These are phyloP conservation scores for Mastigias papua DNA, from an alignment of 30 jellyfish, hydroid and myxozoan species.

Conservation along the genomic window DNA sequence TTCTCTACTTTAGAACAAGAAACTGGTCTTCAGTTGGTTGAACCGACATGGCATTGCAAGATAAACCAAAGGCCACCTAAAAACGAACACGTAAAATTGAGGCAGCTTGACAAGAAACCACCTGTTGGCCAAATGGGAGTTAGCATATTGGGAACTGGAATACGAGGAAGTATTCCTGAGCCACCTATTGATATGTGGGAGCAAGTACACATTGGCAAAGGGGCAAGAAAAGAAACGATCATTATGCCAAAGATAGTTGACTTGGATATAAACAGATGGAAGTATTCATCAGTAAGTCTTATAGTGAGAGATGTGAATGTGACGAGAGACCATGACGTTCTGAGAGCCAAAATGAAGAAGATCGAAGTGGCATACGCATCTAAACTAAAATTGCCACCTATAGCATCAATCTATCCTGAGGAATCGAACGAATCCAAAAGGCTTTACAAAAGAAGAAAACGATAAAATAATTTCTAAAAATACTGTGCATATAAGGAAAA, in stretches of 20 bases:
- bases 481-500: no score
- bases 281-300: conserved; percentile 41
- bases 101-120: conserved; percentile 6
- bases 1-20: conserved; percentile 54
- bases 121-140: conserved; percentile 21
- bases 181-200: conserved; percentile 61
- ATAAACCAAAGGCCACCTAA: background rate
- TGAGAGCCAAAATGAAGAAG: conserved; percentile 52
- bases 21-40: conserved; percentile 69
- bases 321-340: background rate
- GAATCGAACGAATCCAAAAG: conserved; percentile 7
- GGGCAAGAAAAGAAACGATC: conserved; percentile 1
- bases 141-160: conserved; percentile 34
- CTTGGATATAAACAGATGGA: conserved; percentile 82
- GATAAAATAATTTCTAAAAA: no score
- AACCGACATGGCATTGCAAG: conserved; percentile 35
- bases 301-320: conserved; percentile 46
- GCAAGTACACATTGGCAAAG: conserved; percentile 22
- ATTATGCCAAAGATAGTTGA: conserved; percentile 74
- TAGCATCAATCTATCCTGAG: conserved; percentile 80
- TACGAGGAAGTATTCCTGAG: no score
- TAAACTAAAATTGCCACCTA: conserved; percentile 73
- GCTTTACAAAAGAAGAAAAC: background rate
- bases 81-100: background rate
- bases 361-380: conserved; percentile 65